Conservation (phyloP, 2,113 vertebrate species). For the Synodontis membranacea region DNA sequence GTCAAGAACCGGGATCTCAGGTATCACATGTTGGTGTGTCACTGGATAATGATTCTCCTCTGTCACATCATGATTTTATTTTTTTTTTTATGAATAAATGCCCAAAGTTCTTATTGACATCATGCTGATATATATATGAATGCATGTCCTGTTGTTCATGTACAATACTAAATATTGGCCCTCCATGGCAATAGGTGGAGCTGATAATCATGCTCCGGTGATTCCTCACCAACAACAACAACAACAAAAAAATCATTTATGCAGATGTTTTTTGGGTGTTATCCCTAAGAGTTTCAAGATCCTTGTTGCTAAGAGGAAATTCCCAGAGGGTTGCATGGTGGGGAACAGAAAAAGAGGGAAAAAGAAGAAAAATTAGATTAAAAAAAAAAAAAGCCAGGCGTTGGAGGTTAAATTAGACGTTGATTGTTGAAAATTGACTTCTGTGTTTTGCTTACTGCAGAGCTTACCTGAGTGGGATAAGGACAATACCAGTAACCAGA, state of each 20-base stretch:
- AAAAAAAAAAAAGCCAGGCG: not conserved
- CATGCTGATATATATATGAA: not conserved
- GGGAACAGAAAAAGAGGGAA: not conserved
- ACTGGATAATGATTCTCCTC: not conserved
- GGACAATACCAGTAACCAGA: conserved; percentile 87
- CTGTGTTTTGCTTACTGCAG: not conserved
- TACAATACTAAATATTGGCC: not conserved
- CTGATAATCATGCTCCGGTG: not conserved
- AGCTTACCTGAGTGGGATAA: conserved; percentile 86
- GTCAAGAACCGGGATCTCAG: not conserved
- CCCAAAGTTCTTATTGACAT: not conserved
- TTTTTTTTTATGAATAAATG: not conserved
- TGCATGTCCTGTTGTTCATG: not conserved
- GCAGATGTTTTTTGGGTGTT: conserved; percentile 57
- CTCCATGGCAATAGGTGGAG: not conserved
- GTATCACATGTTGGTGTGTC: not conserved
- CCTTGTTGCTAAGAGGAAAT: conserved; percentile 77
- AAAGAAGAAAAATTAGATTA: not conserved
- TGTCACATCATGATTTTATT: not conserved
- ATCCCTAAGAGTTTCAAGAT: conserved; percentile 81
- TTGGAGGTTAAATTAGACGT: not conserved
- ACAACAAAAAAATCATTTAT: too few relatives aligned
- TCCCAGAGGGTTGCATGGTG: conserved; percentile 16
- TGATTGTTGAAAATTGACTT: not conserved
- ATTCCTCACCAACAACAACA: conserved; percentile 4